Evolutionary conservation across 2,888 invertebrate species (phyloP), one percentile per base, ranked within the genome.

Genomic region (Coelopa pilipes): DNA sequence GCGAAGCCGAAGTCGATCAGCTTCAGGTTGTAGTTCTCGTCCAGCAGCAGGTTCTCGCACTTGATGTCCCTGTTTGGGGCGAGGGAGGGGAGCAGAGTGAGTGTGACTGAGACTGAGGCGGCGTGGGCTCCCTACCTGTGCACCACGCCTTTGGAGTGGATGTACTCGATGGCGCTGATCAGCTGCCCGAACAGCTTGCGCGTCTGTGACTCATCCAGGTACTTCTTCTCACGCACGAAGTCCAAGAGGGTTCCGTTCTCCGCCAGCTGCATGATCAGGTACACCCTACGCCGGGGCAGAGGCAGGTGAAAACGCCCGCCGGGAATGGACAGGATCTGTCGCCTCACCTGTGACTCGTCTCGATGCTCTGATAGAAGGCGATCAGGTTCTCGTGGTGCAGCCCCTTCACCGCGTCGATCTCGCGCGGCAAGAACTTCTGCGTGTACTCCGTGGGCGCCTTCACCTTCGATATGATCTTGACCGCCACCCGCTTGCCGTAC

Each of bases 1-100:
- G 95, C 94, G 83, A 95, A 95, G 5, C 95, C 95, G 85, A 95
- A 95, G 83, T 95, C 95, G 0, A 94, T 94, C 49, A 95, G 87
- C 86, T 95, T 95, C 68, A 95, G 90, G 80, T 91, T 93, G 80
- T 90, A 90, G 47, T 90, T 89, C 74, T 89, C 88, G 81, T 94
- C 93, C 90, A 95, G 91, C 49, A 95, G 88, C 57, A 95, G 89
- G 83, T 95, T 95, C 86, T 95, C 95, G 82, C 95, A 95, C 88
- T 95, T 95, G 74, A 95, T 93, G 79, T 95, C 95, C 80, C 82
- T 81, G 2, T n/a, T 10, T 7, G 34, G 34, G 34, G 34, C 34
- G 34, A 34, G 34, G 7, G 34, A 34, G 34, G 34, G 4, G 34
- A 34, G 34, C 2, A 7, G 34, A 34, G 34, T 34, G 34, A 34